phyloP scores from a whole-genome alignment of 92 coral and sea anemone species.

The Galaxea fascicularis region DNA sequence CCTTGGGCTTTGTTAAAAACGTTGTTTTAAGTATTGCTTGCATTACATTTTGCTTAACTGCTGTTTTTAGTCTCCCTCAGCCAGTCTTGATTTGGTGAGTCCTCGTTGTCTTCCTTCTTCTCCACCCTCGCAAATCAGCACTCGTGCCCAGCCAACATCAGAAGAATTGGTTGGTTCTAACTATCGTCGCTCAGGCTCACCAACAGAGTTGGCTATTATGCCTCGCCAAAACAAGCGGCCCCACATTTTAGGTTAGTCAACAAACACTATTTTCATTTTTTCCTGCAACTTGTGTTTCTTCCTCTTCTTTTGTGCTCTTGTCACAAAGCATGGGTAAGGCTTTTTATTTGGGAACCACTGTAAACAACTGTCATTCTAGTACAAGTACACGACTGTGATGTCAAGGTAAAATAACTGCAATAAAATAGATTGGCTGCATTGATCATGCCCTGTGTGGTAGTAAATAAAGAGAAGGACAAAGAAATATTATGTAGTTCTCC shows the following conservation, averaged over 20 bases:
- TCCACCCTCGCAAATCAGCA: slow-evolving; percentile 80
- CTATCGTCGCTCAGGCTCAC: slow-evolving; percentile 68
- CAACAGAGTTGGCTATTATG: slow-evolving; percentile 26
- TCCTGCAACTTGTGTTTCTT: too few relatives aligned
- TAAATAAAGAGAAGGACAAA: too few relatives aligned
- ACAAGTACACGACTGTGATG: too few relatives aligned
- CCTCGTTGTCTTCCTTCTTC: slow-evolving; percentile 89
- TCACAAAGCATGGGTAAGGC: too few relatives aligned
- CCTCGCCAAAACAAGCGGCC: slow-evolving; percentile 49
- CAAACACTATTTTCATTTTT: not conserved
- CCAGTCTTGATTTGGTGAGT: slow-evolving; percentile 57
- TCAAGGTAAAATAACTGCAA: too few relatives aligned
- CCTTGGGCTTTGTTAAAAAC: not conserved
- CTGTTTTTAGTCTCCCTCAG: slow-evolving; percentile 36
- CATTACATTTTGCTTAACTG: not conserved
- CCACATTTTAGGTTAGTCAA: slow-evolving; percentile 71
- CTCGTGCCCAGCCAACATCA: slow-evolving; percentile 89
- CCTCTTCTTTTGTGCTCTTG: too few relatives aligned
- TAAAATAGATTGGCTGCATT: too few relatives aligned
- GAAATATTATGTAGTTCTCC: too few relatives aligned
- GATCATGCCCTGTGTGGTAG: too few relatives aligned
- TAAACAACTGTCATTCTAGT: too few relatives aligned
- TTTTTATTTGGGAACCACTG: too few relatives aligned
- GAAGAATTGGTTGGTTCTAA: slow-evolving; percentile 90
- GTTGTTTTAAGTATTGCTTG: not conserved